Evolutionary conservation across 1,140 invertebrate genomes (phyloP).

Genomic region (Piezodorus guildinii): DNA sequence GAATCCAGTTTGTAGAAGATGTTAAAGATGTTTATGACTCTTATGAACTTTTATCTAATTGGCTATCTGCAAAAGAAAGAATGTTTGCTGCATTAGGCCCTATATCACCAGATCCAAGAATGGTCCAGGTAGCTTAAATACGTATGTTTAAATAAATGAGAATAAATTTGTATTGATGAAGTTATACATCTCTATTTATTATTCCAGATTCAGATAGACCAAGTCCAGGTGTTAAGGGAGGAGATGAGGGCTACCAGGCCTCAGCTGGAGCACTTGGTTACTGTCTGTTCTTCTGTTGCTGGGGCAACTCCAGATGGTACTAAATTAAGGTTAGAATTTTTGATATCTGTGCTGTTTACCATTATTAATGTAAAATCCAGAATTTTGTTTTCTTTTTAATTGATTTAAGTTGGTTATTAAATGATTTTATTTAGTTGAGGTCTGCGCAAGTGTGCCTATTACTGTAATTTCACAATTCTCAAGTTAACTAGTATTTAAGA

Average conservation of each 20-base stretch:
- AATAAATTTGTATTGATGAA: neutral
- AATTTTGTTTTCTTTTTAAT: too few relatives aligned
- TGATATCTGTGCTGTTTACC: too few relatives aligned
- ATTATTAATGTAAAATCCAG: too few relatives aligned
- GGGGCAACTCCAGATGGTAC: neutral
- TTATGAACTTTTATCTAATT: conserved; percentile 70
- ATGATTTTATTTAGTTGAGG: too few relatives aligned
- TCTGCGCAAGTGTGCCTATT: neutral
- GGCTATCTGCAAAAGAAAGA: conserved; percentile 85
- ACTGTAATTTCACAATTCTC: too few relatives aligned
- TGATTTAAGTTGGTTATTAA: too few relatives aligned
- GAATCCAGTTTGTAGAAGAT: conserved; percentile 75
- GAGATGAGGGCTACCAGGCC: conserved; percentile 86
- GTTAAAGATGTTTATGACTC: conserved; percentile 86
- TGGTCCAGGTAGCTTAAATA: conserved; percentile 56
- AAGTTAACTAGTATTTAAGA: too few relatives aligned
- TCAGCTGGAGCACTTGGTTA: conserved; percentile 70
- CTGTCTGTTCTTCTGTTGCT: conserved; percentile 43
- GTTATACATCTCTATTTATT: neutral
- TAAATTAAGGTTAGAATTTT: too few relatives aligned
- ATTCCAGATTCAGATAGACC: neutral
- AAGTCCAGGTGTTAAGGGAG: conserved; percentile 67
- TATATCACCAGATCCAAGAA: conserved; percentile 83
- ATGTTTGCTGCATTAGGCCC: conserved; percentile 90
- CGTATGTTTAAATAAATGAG: neutral